Base-by-base conservation (phyloP, 2,888 invertebrate genomes). In the Noctua janthe region DNA sequence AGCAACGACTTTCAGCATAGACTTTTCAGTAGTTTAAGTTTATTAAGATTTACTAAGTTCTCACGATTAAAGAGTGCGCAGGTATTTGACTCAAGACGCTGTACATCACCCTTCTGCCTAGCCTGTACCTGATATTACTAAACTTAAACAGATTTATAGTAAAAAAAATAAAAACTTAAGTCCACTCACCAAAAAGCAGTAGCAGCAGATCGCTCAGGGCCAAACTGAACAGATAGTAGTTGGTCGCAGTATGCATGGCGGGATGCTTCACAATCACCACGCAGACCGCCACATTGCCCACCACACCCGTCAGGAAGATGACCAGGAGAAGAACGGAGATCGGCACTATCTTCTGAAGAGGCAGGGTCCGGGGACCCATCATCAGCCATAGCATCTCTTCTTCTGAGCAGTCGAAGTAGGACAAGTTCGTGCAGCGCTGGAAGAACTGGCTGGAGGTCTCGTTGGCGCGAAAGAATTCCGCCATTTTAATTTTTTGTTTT, bases 171-270 rank as follows among this genome's bases (percentile, higher is more conserved):
- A 2, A 15, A 2, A 15, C 3, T 8, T 0, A 54, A 23, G 10
- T 20, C 2, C 23, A 66, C 76, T 76, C 15, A 98, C 99, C 99
- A 90, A 99, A 98, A 8, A 98, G 93, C 23, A 99, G 96, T 85
- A 99, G 97, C 74, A 98, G 97, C 35, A 99, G 96, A 94, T 99
- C 99, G 39, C 99, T 99, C 29, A 99, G 96, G 35, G 99, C 99
- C 95, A 99, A 96, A 92, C 98, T 99, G 96, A 99, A 98, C 72
- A 99, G 97, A 93, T 99, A 99, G 93, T 98, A 99, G 93, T 99
- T 99, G 0, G 99, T 99, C 0, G 99, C 98, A 0, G 99, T 99
- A 91, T 99, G 99, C 98, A 99, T 98, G 13, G 98, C 97, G 0
- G 98, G 97, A 92, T 99, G 98, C 56, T 97, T 97, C 15, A 98